phyloP scores from a whole-genome alignment of 2,113 vertebrate genomes.

The Cyanoramphus novaezelandiae region DNA sequence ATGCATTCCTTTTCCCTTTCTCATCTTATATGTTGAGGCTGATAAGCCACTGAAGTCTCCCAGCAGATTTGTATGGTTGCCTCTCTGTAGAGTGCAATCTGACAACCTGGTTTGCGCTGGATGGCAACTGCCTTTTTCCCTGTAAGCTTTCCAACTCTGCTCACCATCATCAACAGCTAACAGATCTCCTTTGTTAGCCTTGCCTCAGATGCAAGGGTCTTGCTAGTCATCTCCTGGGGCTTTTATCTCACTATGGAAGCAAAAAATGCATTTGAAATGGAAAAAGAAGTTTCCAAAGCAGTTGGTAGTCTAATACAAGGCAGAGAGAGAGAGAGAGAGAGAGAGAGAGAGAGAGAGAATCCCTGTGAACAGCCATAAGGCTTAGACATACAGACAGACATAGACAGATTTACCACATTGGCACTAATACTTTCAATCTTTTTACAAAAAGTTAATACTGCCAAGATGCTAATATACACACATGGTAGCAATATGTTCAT shows the following conservation, averaged over 20 bases:
- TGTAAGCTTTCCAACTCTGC: not conserved
- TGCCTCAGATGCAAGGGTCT: conserved; percentile 13
- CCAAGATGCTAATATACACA: conserved; percentile 65
- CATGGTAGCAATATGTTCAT: conserved; percentile 66
- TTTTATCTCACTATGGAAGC: conserved; percentile 26
- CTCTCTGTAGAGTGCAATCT: not conserved
- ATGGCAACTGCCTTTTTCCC: not conserved
- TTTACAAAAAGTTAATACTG: conserved; percentile 62
- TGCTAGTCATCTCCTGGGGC: conserved; percentile 21
- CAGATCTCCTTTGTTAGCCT: conserved; percentile 39
- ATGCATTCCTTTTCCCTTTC: not conserved
- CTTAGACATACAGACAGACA: conserved; percentile 51
- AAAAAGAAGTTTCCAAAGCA: conserved; percentile 45
- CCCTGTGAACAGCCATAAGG: conserved; percentile 7
- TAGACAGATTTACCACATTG: conserved; percentile 58
- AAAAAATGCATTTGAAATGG: conserved; percentile 31
- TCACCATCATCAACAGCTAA: not conserved
- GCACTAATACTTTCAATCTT: conserved; percentile 55
- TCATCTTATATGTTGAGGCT: not conserved
- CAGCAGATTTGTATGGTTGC: not conserved
- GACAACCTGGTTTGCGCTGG: not conserved
- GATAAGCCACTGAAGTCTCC: not conserved
- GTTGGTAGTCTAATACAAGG: conserved; percentile 49
- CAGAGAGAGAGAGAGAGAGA: too few relatives aligned
- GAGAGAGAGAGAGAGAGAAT: not conserved